Base-by-base conservation (phyloP, 2,888 invertebrate genomes). In the Girardia tigrina region DNA sequence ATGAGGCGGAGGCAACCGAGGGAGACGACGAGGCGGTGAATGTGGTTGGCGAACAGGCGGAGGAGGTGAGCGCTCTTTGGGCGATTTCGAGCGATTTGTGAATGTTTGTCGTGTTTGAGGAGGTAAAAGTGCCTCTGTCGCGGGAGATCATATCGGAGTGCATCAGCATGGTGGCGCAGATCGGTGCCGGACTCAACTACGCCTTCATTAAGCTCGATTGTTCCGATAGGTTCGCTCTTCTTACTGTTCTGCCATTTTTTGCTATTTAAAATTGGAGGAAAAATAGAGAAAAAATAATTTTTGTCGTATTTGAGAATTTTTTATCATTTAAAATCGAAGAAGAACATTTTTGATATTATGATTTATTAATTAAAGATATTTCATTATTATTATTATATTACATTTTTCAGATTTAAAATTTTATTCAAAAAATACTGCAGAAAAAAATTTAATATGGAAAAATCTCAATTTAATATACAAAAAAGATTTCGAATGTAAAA, bases 121-220 rank as follows among this genome's bases (percentile, higher is more conserved):
- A 56, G 23, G n/a, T 82, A 75, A 82, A 82, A 42, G 81, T 80
- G 26, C 81, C 81, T 28, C 76, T 84, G 71, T 81, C 82, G 70
- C 78, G 79, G 72, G 80, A 80, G 29, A 78, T 80, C 69, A 78
- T 80, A 4, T 77, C 77, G 36, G 80, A 81, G 79, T 80, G 79
- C 80, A 71, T 81, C 28, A 83, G 83, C 14, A 77, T 84, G 28
- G 78, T 84, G 1, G 83, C 83, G 78, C 84, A 84, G 78, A 84
- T 82, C 29, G 83, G 83, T 14, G 83, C 83, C 80, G 83, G 84
- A 20, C 79, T 84, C 14, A 79, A 82, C 26, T 83, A 84, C 79
- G 83, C 84, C 0, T 83, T 81, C 80, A 82, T 83, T 26, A 78
- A 80, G 76, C 78, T 84, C 26, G 83, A 84, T 78, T 78, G 81